phyloP scores from a whole-genome alignment of 2,113 vertebrate genomes.

The Campylomormyrus tamandua region DNA sequence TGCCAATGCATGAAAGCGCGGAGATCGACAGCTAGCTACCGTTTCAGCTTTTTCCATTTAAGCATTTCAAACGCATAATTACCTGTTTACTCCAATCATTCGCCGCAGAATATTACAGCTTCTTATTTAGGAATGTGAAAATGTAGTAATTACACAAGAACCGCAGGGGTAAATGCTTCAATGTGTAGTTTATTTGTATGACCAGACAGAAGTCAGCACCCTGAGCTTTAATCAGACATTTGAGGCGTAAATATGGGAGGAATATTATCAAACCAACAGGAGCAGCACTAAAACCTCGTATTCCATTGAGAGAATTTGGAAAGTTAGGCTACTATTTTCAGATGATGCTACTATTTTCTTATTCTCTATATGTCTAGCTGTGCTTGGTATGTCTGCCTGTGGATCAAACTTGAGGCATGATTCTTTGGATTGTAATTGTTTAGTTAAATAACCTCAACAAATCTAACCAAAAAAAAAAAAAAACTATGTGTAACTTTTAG shows the following conservation, averaged over 20 bases:
- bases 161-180: slow-evolving; percentile 42
- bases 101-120: slow-evolving; percentile 42
- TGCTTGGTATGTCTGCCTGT: slow-evolving; percentile 49
- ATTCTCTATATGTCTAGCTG: slow-evolving; percentile 29
- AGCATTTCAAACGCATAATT: slow-evolving; percentile 41
- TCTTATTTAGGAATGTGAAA: slow-evolving; percentile 33
- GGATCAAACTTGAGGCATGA: slow-evolving; percentile 42
- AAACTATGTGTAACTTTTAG: slow-evolving; percentile 32
- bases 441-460: slow-evolving; percentile 48
- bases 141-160: slow-evolving; percentile 27
- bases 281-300: slow-evolving; percentile 34
- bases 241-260: slow-evolving; percentile 38
- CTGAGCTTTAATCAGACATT: slow-evolving; percentile 66
- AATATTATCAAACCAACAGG: slow-evolving; percentile 27
- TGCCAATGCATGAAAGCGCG: slow-evolving; percentile 22
- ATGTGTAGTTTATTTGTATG: slow-evolving; percentile 25
- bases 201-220: slow-evolving; percentile 39
- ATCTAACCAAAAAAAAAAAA: slow-evolving; percentile 62
- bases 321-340: not conserved
- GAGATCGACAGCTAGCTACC: slow-evolving; percentile 13
- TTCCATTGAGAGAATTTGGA: slow-evolving; percentile 25
- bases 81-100: slow-evolving; percentile 51
- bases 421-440: slow-evolving; percentile 28
- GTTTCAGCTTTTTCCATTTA: slow-evolving; percentile 38
- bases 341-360: slow-evolving; percentile 37